A percentile compares a stretch with the other conserved stretches of the same genome.
phyloP scores from a whole-genome alignment of 2,888 invertebrate species.

The Slavum lentiscoides region DNA sequence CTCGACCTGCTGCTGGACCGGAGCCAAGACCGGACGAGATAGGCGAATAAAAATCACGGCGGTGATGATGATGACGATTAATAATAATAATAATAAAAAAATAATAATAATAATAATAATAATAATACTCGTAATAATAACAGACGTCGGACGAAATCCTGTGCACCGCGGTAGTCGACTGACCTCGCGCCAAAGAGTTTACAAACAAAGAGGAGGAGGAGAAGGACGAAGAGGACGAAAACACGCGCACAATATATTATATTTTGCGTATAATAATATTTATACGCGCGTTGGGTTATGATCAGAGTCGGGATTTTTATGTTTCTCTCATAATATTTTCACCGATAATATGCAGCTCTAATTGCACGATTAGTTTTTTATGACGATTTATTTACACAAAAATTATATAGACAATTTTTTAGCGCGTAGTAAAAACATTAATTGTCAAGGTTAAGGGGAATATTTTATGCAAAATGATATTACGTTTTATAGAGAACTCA shows the following conservation, averaged over 20 bases:
- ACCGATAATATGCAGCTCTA: too few species aligned
- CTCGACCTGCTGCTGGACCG: constrained; percentile 19
- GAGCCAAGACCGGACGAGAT: constrained; percentile 30
- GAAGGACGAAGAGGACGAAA: not conserved
- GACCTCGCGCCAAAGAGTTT: constrained; percentile 16
- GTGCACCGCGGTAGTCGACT: not conserved
- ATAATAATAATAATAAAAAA: constrained; percentile 5
- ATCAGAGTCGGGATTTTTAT: too few species aligned
- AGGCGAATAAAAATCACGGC: not conserved
- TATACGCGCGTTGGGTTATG: too few species aligned
- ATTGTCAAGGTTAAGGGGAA: too few species aligned
- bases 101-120: constrained; percentile 3
- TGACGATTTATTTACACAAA: too few species aligned
- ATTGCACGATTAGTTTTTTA: too few species aligned
- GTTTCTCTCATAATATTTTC: too few species aligned
- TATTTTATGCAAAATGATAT: too few species aligned
- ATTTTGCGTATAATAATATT: not conserved
- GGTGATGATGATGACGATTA: not conserved
- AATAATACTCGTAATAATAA: constrained; percentile 31
- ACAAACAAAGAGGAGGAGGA: not conserved
- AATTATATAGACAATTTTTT: too few species aligned
- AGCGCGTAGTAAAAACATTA: too few species aligned
- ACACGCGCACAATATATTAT: not conserved
- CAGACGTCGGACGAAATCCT: not conserved
- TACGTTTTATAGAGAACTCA: too few species aligned